Conservation (phyloP, 1,140 invertebrate species). For the Cryptotermes secundus region DNA sequence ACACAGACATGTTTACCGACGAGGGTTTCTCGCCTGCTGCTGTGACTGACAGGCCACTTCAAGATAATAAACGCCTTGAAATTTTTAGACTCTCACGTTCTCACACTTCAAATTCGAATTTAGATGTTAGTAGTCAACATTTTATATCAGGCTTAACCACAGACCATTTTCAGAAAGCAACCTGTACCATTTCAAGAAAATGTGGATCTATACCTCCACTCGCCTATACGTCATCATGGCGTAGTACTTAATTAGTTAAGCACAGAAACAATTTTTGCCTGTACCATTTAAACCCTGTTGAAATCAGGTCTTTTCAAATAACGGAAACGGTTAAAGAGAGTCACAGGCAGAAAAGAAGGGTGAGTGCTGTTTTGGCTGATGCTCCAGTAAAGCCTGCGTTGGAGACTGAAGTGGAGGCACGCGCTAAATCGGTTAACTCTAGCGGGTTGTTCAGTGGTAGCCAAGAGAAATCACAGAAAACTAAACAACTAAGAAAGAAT, state of each 20-base stretch:
- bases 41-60: background rate
- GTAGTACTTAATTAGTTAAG: no score
- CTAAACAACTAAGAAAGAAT: background rate
- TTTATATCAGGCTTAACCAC: no score
- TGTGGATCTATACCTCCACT: no score
- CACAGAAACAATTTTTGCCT: no score
- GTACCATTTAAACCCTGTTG: no score
- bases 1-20: constrained; percentile 45
- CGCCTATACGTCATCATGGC: no score
- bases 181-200: no score
- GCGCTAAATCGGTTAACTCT: background rate
- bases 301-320: background rate
- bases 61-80: background rate
- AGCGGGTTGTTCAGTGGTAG: background rate
- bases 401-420: background rate
- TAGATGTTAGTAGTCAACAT: background rate
- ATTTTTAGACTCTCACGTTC: background rate
- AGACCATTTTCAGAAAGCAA: background rate
- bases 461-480: background rate
- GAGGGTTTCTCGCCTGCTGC: background rate
- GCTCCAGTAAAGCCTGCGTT: constrained; percentile 21
- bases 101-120: background rate
- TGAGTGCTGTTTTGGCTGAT: constrained; percentile 21
- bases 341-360: background rate
- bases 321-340: background rate